These are phyloP conservation scores for Ctenodactylus gundi DNA, from an alignment of 2,113 vertebrate genomes.

Conservation along the genomic window DNA sequence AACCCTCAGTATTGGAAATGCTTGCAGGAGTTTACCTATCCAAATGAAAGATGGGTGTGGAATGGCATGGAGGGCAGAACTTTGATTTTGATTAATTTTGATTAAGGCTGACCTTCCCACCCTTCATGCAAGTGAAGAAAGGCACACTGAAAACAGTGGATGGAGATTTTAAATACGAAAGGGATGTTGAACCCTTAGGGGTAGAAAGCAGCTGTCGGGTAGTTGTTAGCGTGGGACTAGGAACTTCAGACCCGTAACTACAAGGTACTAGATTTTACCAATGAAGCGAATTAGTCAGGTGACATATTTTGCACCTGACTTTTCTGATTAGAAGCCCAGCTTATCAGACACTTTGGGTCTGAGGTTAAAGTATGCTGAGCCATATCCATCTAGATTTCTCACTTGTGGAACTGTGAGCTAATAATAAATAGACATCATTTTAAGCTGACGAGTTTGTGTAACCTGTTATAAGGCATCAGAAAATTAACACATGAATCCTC, in stretches of 20 bases:
- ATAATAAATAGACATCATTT: neutral
- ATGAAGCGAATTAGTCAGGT: neutral
- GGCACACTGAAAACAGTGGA: neutral
- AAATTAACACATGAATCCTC: neutral
- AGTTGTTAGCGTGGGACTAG: neutral
- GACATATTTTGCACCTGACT: neutral
- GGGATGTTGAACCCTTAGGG: neutral
- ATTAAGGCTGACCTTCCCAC: no score
- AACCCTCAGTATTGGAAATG: neutral
- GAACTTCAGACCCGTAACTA: neutral
- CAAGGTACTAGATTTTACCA: neutral
- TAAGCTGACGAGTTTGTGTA: neutral
- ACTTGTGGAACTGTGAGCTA: neutral
- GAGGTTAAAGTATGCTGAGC: neutral
- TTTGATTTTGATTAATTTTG: no score
- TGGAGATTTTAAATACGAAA: no score
- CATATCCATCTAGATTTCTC: neutral
- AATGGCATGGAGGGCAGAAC: no score
- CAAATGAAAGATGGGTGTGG: conserved; percentile 9
- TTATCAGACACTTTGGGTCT: neutral
- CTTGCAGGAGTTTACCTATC: neutral
- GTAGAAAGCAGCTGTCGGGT: neutral
- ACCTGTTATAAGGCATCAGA: conserved; percentile 1
- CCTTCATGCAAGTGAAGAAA: neutral
- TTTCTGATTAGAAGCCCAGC: neutral